Evolutionary conservation across 1,140 invertebrate genomes (phyloP).

Genomic region (Drosophila dunni): DNA sequence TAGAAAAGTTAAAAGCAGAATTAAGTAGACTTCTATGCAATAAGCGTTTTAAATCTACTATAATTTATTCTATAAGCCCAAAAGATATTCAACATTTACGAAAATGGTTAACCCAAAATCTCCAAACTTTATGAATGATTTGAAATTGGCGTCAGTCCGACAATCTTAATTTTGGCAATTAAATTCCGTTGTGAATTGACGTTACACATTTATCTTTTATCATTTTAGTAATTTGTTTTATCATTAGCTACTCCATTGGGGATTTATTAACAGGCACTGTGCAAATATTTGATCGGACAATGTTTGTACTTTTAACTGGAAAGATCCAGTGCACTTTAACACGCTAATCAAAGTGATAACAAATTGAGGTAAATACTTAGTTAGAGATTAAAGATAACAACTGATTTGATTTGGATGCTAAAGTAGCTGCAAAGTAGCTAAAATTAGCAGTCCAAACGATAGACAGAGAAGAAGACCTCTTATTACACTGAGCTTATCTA

Average conservation of each 20-base stretch:
- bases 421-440: slow-evolving; percentile 11
- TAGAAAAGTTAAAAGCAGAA: too few species aligned
- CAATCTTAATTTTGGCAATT: slow-evolving; percentile 9
- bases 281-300: slow-evolving; percentile 36
- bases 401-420: slow-evolving; percentile 37
- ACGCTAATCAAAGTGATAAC: slow-evolving; percentile 54
- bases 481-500: slow-evolving; percentile 25
- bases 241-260: slow-evolving; percentile 18
- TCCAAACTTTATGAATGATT: neutral
- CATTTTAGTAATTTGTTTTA: slow-evolving; percentile 33
- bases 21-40: too few species aligned
- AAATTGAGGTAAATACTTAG: slow-evolving; percentile 31
- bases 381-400: slow-evolving; percentile 32
- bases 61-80: too few species aligned
- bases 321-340: slow-evolving; percentile 77
- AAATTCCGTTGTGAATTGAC: slow-evolving; percentile 57
- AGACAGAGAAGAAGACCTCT: slow-evolving; percentile 2
- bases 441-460: neutral
- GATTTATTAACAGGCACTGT: slow-evolving; percentile 32
- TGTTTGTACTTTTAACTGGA: slow-evolving; percentile 73
- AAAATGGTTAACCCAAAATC: too few species aligned
- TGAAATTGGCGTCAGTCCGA: neutral
- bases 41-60: too few species aligned
- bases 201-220: slow-evolving; percentile 27
- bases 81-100: too few species aligned